Evolutionary conservation across 2,113 vertebrate genomes (phyloP), one percentile per base, ranked within the genome.

Genomic region (Ciconia boyciana): DNA sequence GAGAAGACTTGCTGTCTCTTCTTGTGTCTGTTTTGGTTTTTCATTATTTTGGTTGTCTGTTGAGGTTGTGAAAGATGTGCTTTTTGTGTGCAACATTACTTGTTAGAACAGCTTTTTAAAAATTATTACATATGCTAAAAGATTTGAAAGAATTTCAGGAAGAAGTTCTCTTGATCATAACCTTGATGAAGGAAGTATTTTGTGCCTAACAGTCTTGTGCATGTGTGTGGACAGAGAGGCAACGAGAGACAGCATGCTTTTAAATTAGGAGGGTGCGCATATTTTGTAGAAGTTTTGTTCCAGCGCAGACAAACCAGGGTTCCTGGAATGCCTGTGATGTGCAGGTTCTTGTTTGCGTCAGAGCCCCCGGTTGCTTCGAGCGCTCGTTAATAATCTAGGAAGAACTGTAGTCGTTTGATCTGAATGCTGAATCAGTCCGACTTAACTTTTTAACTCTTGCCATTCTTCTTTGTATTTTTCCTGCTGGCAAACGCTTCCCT

Each of bases 301-400:
- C 51, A 78, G 60, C 2, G 4, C 54, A 71, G 83, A 34, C 43
- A 81, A 84, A 92, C n/a, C 18, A 48, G 61, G 60, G 76, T 51
- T 96, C 68, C 52, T 94, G 88, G 95, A 93, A 96, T 95, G 86
- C 69, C 51, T 95, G 68, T 90, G 92, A 97, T 97, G 86, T 91
- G 81, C 90, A 92, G 64, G 87, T 83, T 96, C 90, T 96, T 93
- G 83, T 94, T 92, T 93, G 51, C 7, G 0, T 95, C 86, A 89
- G 76, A 93, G 90, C 65, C 74, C 54, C 64, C 0, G 0, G 51
- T 92, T 91, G 83, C 92, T 96, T 82, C 76, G 48, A 96, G 94
- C n/a, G 6, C 80, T 93, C 6, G 1, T 89, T 96, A 94, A 94
- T 92, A 92, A 91, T 54, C 80, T 91, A 20, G 66, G 87, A 94